Conservation (phyloP, 2,888 invertebrate species). For the Diplazon laetatorius region DNA sequence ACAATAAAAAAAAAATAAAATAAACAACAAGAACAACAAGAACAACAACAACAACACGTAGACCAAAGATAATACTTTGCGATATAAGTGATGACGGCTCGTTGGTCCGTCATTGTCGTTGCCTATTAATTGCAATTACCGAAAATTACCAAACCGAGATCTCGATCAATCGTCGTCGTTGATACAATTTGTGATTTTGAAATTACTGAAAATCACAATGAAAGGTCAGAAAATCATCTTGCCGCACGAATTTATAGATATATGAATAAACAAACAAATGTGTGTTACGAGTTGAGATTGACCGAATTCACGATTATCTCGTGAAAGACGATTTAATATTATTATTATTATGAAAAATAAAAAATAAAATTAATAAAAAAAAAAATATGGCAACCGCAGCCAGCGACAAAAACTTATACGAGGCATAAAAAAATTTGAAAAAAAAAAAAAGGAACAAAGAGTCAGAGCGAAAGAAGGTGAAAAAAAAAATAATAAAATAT, state of each 20-base stretch:
- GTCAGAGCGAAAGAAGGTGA: conserved; percentile 10
- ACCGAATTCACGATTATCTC: conserved; percentile 10
- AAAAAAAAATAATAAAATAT: conserved; percentile 29
- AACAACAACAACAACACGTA: background rate
- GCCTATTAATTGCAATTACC: conserved; percentile 32
- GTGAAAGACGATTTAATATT: conserved; percentile 21
- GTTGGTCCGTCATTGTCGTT: conserved; percentile 37
- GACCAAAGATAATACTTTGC: conserved; percentile 27
- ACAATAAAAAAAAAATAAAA: conserved; percentile 2
- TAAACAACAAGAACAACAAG: background rate
- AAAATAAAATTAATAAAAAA: conserved; percentile 31
- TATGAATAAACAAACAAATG: conserved; percentile 29
- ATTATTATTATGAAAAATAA: conserved; percentile 20
- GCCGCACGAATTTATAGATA: conserved; percentile 23
- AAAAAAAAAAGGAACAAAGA: conserved; percentile 28
- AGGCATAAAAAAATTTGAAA: no score
- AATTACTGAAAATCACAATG: conserved; percentile 16
- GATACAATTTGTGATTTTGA: conserved; percentile 32
- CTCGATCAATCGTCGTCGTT: conserved; percentile 35
- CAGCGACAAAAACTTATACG: conserved; percentile 13
- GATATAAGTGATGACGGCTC: conserved; percentile 40
- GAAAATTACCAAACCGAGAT: conserved; percentile 26
- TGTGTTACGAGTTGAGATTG: conserved; percentile 14
- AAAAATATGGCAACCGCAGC: conserved; percentile 20
- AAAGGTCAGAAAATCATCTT: conserved; percentile 5